Conservation (phyloP, 64 coral and sea anemone genomes). For the Dendrophyllia cribrosa region DNA sequence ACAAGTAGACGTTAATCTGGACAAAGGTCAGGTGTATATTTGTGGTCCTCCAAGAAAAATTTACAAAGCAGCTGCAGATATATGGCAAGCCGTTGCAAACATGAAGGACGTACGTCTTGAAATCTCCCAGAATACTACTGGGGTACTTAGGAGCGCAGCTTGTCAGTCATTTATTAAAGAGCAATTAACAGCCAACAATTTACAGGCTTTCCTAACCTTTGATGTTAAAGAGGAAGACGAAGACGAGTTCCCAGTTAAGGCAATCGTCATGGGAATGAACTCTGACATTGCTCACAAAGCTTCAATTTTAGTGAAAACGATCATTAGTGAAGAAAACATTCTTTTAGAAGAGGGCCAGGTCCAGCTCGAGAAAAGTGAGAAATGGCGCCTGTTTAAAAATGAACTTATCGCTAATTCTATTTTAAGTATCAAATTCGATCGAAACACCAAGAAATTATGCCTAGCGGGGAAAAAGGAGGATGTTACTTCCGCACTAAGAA, state of each 20-base stretch:
- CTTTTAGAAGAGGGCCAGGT: slow-evolving; percentile 32
- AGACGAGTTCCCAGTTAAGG: background rate
- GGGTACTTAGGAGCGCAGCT: background rate
- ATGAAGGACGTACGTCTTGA: background rate
- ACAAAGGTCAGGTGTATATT: background rate
- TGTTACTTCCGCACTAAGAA: background rate
- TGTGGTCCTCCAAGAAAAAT: background rate
- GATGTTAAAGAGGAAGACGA: background rate
- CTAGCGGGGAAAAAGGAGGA: slow-evolving; percentile 28
- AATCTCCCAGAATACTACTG: background rate
- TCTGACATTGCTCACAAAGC: background rate
- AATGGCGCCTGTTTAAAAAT: slow-evolving; percentile 6
- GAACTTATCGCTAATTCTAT: background rate
- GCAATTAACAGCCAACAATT: slow-evolving; percentile 9
- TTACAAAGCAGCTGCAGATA: background rate
- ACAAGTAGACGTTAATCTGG: background rate
- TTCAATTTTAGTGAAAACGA: background rate
- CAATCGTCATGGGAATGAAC: slow-evolving; percentile 20
- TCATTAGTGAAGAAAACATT: slow-evolving; percentile 16
- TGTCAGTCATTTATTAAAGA: background rate
- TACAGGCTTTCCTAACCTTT: background rate
- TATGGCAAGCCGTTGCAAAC: background rate
- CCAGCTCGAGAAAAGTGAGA: slow-evolving; percentile 5
- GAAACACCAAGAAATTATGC: background rate
- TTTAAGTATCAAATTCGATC: background rate